A percentile compares a stretch with the other conserved stretches of the same genome.
Conservation (phyloP, 23 tunicate species). For the Aplidium turbinatum region DNA sequence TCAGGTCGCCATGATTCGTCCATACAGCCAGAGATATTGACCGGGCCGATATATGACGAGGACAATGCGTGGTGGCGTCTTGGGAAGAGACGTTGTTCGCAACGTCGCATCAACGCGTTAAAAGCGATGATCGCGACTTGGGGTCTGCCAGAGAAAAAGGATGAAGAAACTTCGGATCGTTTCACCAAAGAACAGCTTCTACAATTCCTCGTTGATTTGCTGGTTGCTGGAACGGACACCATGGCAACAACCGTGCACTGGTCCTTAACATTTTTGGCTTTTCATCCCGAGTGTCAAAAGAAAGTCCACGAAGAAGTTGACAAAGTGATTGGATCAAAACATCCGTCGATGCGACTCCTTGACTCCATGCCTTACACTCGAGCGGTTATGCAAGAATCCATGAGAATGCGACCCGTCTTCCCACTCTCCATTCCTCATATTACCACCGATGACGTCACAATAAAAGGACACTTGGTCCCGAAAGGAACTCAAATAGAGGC, state of each 20-base stretch:
- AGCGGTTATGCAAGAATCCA: slow-evolving; percentile 17
- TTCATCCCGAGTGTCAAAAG: slow-evolving; percentile 3
- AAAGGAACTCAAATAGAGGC: slow-evolving; percentile 20
- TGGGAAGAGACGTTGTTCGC: too few relatives aligned
- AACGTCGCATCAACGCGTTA: too few relatives aligned
- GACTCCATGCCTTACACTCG: slow-evolving; percentile 32
- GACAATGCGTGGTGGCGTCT: too few relatives aligned
- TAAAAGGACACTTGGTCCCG: slow-evolving; percentile 8
- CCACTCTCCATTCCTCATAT: slow-evolving; percentile 37
- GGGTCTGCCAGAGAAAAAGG: too few relatives aligned
- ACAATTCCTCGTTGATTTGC: slow-evolving; percentile 13
- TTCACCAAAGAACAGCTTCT: slow-evolving; percentile 5
- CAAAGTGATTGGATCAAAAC: neutral
- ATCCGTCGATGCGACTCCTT: neutral
- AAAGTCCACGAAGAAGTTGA: slow-evolving; percentile 7
- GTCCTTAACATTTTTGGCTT: slow-evolving; percentile 18
- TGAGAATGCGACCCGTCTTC: slow-evolving; percentile 31
- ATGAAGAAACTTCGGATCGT: too few relatives aligned
- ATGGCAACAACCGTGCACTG: slow-evolving; percentile 40
- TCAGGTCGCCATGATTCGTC: too few relatives aligned
- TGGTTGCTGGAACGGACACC: slow-evolving; percentile 41
- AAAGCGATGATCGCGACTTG: too few relatives aligned
- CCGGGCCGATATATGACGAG: too few relatives aligned
- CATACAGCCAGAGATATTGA: too few relatives aligned
- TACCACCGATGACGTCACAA: slow-evolving; percentile 16